Conservation (phyloP, 2,888 invertebrate species). For the Yponomeuta sedellus region DNA sequence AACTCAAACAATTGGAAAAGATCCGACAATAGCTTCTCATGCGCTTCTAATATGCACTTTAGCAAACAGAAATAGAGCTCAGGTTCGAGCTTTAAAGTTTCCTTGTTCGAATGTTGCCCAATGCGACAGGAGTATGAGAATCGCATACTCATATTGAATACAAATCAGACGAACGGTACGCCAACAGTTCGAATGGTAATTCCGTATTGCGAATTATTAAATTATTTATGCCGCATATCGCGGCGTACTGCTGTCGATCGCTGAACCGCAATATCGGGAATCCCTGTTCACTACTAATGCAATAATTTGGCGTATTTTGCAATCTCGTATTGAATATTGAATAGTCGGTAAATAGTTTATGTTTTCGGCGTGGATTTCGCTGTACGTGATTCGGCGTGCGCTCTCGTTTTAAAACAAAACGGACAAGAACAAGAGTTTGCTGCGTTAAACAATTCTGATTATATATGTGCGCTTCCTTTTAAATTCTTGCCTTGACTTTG, state of each 20-base stretch:
- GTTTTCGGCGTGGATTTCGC: conserved; percentile 70
- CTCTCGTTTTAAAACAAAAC: conserved; percentile 64
- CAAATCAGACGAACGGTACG: conserved; percentile 72
- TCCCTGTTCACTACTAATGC: conserved; percentile 74
- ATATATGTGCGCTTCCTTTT: background rate
- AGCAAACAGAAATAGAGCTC: background rate
- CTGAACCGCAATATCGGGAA: conserved; percentile 76
- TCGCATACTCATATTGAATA: conserved; percentile 76
- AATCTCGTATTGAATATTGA: conserved; percentile 76
- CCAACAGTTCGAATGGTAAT: conserved; percentile 65
- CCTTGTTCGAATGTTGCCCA: conserved; percentile 58
- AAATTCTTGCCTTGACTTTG: background rate
- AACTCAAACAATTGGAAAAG: conserved; percentile 68
- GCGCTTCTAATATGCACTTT: conserved; percentile 42
- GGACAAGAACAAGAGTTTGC: conserved; percentile 66
- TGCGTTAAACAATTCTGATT: conserved; percentile 54
- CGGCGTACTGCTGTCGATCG: conserved; percentile 61
- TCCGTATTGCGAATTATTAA: conserved; percentile 76
- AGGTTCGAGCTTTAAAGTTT: conserved; percentile 27
- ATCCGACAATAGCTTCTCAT: conserved; percentile 45
- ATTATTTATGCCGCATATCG: conserved; percentile 76
- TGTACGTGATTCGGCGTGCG: conserved; percentile 60
- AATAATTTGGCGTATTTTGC: conserved; percentile 77
- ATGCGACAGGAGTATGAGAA: conserved; percentile 74
- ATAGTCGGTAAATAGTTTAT: conserved; percentile 75